Evolutionary conservation across 2,113 vertebrate genomes (phyloP), one percentile per base, ranked within the genome.

Genomic region (Thamnaconus septentrionalis): DNA sequence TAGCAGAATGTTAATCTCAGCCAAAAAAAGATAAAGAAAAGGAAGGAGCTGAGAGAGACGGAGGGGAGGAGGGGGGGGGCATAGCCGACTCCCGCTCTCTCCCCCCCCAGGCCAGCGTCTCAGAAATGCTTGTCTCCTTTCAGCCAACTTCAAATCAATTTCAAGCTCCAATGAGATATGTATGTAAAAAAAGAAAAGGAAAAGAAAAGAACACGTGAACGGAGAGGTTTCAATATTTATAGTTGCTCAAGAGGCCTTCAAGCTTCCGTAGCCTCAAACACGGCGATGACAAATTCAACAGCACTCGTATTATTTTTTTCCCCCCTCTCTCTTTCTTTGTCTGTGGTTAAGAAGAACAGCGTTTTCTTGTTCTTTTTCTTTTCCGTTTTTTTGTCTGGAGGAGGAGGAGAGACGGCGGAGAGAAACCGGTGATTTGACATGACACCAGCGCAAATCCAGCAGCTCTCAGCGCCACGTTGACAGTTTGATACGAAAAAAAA

Each of bases 81-180:
- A 31, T 31, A 31, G 18, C 18, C 18, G 18, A 31, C 46, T 56
- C 48, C 10, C n/a, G 63, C 68, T 78, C 66, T 53, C 55, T 50
- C 49, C 59, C 71, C 71, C 59, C 48, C 44, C 44, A 66, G 64
- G 76, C 55, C 79, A 61, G 63, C 74, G 80, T 85, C 73, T 79
- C 80, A 81, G 78, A 48, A 83, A 78, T 62, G 81, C 83, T 77
- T 71, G 80, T 87, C 81, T 87, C 73, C 69, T 81, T 75, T 83
- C 81, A 81, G 76, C 71, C 70, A 77, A 86, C 83, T 85, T 89
- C 82, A 88, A 88, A 89, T 91, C 90, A 88, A 90, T 90, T 89
- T 89, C 88, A 91, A 79, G 88, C 89, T 88, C 90, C 90, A 86
- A 86, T 87, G 87, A 91, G 84, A 90, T 78, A 77, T 85, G 78